Conservation (phyloP, 1,140 invertebrate genomes). For the Agrypnia vestita region DNA sequence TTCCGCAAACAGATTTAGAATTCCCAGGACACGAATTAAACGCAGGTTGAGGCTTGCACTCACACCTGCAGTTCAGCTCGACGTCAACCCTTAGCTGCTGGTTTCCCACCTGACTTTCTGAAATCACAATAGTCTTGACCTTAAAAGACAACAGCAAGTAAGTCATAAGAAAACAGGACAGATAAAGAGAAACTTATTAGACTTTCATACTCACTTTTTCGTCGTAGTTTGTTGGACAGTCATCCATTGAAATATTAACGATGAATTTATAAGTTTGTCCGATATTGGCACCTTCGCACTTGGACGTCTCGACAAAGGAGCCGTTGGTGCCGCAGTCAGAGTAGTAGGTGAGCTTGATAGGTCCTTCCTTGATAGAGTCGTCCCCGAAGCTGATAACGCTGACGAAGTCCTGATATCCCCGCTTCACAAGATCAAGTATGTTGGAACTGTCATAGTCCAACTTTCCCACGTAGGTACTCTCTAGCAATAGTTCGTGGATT, state of each 20-base stretch:
- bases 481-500: constrained; percentile 71
- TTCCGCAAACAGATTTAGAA: constrained; percentile 73
- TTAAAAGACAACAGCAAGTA: constrained; percentile 34
- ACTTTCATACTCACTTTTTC: constrained; percentile 17
- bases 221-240: constrained; percentile 15
- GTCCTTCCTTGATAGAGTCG: constrained; percentile 68
- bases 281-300: constrained; percentile 73
- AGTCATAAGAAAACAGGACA: not conserved
- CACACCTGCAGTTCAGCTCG: constrained; percentile 69
- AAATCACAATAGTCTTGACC: constrained; percentile 66
- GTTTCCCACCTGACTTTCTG: constrained; percentile 71
- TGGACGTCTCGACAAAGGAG: constrained; percentile 67
- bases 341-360: constrained; percentile 73
- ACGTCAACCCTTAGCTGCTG: constrained; percentile 70
- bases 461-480: constrained; percentile 75
- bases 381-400: constrained; percentile 75
- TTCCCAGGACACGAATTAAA: constrained; percentile 70
- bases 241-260: constrained; percentile 71
- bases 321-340: constrained; percentile 73
- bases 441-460: constrained; percentile 76
- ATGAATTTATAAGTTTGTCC: constrained; percentile 75
- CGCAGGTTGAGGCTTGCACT: not conserved
- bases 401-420: constrained; percentile 75
- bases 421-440: constrained; percentile 75
- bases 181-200: not conserved